These are phyloP conservation scores for Physocephala rufipes DNA, from an alignment of 2,888 invertebrate species.

Conservation along the genomic window DNA sequence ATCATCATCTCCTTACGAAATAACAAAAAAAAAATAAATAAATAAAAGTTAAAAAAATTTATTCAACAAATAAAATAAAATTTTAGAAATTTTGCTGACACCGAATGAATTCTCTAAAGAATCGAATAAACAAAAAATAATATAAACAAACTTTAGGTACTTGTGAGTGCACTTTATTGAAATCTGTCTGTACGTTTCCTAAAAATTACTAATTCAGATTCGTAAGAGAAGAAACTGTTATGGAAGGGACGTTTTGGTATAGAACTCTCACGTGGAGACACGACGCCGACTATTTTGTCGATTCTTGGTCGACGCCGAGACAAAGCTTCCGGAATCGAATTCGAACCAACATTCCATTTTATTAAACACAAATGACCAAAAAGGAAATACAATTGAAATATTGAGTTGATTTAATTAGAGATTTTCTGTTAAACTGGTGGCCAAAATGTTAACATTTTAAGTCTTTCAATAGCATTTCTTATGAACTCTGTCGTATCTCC, in stretches of 20 bases:
- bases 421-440: no score
- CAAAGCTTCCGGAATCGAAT: neutral
- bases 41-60: slow-evolving; percentile 11
- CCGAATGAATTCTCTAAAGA: neutral
- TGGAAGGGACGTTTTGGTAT: no score
- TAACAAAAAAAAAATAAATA: neutral
- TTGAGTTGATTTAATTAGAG: no score
- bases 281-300: no score
- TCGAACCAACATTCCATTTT: neutral
- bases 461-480: no score
- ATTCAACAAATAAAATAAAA: slow-evolving; percentile 6
- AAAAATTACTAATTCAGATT: no score
- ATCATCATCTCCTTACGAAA: neutral
- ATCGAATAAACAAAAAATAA: neutral
- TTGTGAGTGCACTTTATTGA: neutral
- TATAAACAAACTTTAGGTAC: neutral
- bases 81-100: neutral
- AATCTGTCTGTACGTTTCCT: no score
- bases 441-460: no score
- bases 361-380: neutral
- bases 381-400: neutral
- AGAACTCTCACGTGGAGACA: no score
- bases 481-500: no score
- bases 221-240: no score
- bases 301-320: neutral